Conservation (phyloP, 2,888 invertebrate genomes). For the Hipparchia semele region DNA sequence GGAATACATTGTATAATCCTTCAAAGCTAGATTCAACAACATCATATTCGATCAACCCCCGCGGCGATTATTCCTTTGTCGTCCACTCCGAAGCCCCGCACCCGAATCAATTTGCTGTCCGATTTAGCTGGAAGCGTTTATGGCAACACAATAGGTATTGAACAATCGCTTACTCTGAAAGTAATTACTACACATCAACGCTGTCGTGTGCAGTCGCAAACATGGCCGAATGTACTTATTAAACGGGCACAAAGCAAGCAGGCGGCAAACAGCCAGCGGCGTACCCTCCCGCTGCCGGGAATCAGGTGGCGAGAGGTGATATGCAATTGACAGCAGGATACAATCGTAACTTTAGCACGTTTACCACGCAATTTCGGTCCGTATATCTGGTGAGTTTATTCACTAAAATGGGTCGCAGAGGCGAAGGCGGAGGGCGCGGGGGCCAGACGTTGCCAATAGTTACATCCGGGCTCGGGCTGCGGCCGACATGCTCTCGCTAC, state of each 20-base stretch:
- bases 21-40: conserved; percentile 22
- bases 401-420: conserved; percentile 42
- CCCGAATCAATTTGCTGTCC: conserved; percentile 43
- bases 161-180: conserved; percentile 48
- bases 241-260: conserved; percentile 51
- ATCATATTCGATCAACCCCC: conserved; percentile 31
- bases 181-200: conserved; percentile 56
- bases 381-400: conserved; percentile 42
- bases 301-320: conserved; percentile 55
- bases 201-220: conserved; percentile 51
- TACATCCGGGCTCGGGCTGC: conserved; percentile 54
- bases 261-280: conserved; percentile 47
- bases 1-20: not conserved
- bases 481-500: conserved; percentile 46
- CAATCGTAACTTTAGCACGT: conserved; percentile 43
- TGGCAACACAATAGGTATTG: conserved; percentile 43
- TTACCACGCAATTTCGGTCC: conserved; percentile 42
- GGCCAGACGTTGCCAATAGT: conserved; percentile 54
- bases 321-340: conserved; percentile 49
- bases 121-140: conserved; percentile 43
- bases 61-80: conserved; percentile 39
- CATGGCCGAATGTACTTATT: conserved; percentile 51
- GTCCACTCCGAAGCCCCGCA: conserved; percentile 16
- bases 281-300: conserved; percentile 48
- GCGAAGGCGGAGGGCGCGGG: conserved; percentile 30